Base-by-base conservation (phyloP, 2,797 vertebrate genomes). In the Eupleurogrammus muticus region DNA sequence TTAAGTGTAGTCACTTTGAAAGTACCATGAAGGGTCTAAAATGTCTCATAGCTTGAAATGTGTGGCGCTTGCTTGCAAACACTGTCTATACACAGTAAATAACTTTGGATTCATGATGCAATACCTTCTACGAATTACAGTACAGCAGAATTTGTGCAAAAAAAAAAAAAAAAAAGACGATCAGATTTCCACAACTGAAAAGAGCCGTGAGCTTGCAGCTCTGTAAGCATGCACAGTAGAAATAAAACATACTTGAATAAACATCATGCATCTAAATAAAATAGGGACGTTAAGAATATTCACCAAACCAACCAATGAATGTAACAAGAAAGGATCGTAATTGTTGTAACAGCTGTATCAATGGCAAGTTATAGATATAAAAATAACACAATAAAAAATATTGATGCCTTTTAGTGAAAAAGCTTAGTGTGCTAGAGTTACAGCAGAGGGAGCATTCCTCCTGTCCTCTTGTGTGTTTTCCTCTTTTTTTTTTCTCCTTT, bases 361-460 rank as follows among this genome's bases (percentile, higher is more conserved):
- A 86, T 79, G 64, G 69, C 34, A 63, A 63, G 69, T 57, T 69
- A 68, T 65, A 73, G 53, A 16, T 65, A 73, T 56, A 16, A 35
- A 36, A 66, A n/a, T 61, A 59, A 48, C 24, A 21, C 7, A 12
- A 14, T 36, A 52, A 71, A 70, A 63, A 79, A 48, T 21, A 0
- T 59, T 38, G 51, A 24, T 56, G 77, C 47, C 71, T 70, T 81
- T 71, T 46, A 76, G 47, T 75, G 70, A 82, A 86, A 82, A 86
- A 82, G 52, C 61, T 71, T 79, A 14, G 62, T 80, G 70, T 82
- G 68, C 58, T 70, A 76, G 52, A 72, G 58, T 86, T 82, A 80
- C 84, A 87, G 90, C 87, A 90, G 89, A 91, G 88, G 88, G 86
- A 84, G 78, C 56, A 49, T 82, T 84, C 84, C 86, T 85, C 82